Base-by-base conservation (phyloP, 2,888 invertebrate genomes). In the Drosophila buzzatii region DNA sequence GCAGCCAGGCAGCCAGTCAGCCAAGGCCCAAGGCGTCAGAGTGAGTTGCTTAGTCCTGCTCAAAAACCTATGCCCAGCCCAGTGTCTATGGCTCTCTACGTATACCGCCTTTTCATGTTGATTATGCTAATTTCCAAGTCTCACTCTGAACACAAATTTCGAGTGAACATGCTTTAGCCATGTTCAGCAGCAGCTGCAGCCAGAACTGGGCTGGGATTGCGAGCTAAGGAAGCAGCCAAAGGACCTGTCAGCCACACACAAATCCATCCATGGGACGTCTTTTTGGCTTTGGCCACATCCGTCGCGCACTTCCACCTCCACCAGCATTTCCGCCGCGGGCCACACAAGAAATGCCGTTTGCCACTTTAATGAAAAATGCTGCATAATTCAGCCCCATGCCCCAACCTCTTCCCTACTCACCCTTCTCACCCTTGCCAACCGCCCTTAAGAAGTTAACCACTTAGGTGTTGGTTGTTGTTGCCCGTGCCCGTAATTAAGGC, bases 291-390 rank as follows among this genome's bases (percentile, higher is more conserved):
- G 70, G 70, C 68, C 47, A 78, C 71, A 78, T 74, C 71, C 78
- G 70, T 80, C 75, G 77, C 52, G 65, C 64, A 51, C 37, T 64
- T 51, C 63, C 80, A 76, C 27, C 45, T 44, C 42, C 77, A 71
- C 55, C 73, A 67, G 73, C 37, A 39, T 16, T 39, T 39, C 37
- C 75, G 84, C 79, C 81, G 55, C 58, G 63, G 59, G 65, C 53
- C 64, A 73, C 61, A 76, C 57, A 61, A 63, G 60, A 27, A 80
- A 70, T 64, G 64, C 76, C 63, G 78, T 70, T 78, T 79, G 86
- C 70, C 81, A 79, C 73, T 79, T 74, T 82, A 85, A 85, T 85
- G 88, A 85, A 85, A 85, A 88, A 85, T 74, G 84, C 88, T 88
- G 88, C 88, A 88, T 85, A 85, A 85, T 85, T 81, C 61, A 20